These are phyloP conservation scores for Eupithecia centaureata DNA, from an alignment of 2,888 invertebrate genomes.

Conservation along the genomic window DNA sequence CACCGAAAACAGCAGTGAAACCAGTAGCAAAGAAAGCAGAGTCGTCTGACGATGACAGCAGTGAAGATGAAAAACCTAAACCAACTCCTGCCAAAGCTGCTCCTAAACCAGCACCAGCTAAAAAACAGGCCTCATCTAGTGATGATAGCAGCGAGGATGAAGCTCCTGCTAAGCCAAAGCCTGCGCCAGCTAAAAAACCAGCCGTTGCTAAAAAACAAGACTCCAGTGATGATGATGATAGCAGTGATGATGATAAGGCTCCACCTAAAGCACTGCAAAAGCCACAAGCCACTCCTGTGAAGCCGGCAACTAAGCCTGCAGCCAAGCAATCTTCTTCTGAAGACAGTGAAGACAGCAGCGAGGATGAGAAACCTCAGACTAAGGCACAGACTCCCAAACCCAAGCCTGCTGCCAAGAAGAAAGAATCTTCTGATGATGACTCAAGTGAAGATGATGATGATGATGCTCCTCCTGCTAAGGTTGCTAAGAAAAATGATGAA, in stretches of 20 bases:
- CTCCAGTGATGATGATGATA: slow-evolving; percentile 59
- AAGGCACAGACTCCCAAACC: slow-evolving; percentile 50
- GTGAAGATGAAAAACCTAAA: slow-evolving; percentile 56
- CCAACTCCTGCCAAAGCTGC: slow-evolving; percentile 24
- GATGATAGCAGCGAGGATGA: slow-evolving; percentile 64
- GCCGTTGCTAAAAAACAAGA: slow-evolving; percentile 57
- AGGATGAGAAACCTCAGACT: slow-evolving; percentile 59
- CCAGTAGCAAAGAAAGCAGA: slow-evolving; percentile 47
- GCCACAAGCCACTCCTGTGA: slow-evolving; percentile 49
- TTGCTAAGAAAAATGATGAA: slow-evolving; percentile 49
- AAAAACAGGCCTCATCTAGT: slow-evolving; percentile 55
- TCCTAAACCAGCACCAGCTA: slow-evolving; percentile 46
- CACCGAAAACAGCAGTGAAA: slow-evolving; percentile 23
- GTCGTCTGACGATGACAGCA: slow-evolving; percentile 68
- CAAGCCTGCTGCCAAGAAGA: slow-evolving; percentile 49
- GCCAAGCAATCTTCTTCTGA: slow-evolving; percentile 57
- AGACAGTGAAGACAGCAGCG: slow-evolving; percentile 63
- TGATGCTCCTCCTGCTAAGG: slow-evolving; percentile 44
- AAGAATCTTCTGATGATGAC: slow-evolving; percentile 55
- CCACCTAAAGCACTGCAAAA: slow-evolving; percentile 44
- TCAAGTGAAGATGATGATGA: slow-evolving; percentile 56
- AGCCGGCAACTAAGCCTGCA: slow-evolving; percentile 43
- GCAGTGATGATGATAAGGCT: slow-evolving; percentile 66
- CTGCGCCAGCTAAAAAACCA: slow-evolving; percentile 35
- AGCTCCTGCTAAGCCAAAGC: slow-evolving; percentile 18